Base-by-base conservation (phyloP, 2,113 vertebrate genomes). In the Corythornis vintsioides region DNA sequence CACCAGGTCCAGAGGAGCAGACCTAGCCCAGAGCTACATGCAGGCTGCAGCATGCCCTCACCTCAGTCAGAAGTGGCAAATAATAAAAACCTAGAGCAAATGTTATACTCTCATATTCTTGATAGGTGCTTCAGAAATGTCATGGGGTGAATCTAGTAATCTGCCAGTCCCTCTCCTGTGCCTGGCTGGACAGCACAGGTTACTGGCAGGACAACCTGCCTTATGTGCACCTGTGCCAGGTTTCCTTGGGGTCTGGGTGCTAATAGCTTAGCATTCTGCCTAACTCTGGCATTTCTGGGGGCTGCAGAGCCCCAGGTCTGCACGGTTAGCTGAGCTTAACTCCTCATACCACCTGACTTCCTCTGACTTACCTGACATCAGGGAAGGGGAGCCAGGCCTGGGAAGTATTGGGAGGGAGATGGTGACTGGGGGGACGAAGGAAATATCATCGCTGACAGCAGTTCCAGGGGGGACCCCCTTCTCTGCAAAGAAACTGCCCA, bases 21-120 rank as follows among this genome's bases (percentile, higher is more conserved):
- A 19, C 5, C 20, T 10, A 22, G 9, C 25, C 52, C 13, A 9
- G 59, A n/a, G 14, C 35, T 1, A 0, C 2, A 3, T 18, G 43
- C 61, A 26, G 33, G 40, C 78, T 59, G 60, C 73, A 48, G 73
- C 18, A 24, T 0, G 5, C 47, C 77, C 33, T 63, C 60, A 73
- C 2, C 21, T 2, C 0, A 1, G 7, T 35, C 35, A 28, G 48
- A 48, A 88, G 63, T 48, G 50, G 50, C 73, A 12, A 67, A 40
- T 29, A 95, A 93, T 94, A 96, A 96, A 96, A 67, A 16, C n/a
- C 26, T 20, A 40, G 76, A 86, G 53, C 92, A 83, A 92, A 94
- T 77, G 77, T 89, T 55, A 66, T 29, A 33, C 47, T 66, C 31
- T 71, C 77, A 59, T 66, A 71, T 67, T 70, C 4, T 4, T 55